These are phyloP conservation scores for Andinoacara biseriatus DNA, from an alignment of 2,113 vertebrate genomes.

Conservation along the genomic window DNA sequence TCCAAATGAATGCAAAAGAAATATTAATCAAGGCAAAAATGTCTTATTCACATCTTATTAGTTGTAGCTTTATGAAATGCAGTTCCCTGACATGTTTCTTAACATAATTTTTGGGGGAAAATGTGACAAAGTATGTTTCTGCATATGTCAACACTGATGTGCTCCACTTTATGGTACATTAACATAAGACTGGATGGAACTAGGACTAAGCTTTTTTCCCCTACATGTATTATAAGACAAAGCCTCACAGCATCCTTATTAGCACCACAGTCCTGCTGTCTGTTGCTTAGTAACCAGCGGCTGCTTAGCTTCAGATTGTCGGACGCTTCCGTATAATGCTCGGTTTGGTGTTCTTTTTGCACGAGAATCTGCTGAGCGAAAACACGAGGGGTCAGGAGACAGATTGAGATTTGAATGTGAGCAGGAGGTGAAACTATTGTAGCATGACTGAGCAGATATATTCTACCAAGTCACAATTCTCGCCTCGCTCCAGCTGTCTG, in stretches of 20 bases:
- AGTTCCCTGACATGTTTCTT: not conserved
- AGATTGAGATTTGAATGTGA: conserved; percentile 11
- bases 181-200: not conserved
- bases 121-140: not conserved
- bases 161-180: not conserved
- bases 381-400: conserved; percentile 12
- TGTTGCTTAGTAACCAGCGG: conserved; percentile 63
- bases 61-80: not conserved
- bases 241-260: conserved; percentile 29
- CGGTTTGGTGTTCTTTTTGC: conserved; percentile 21
- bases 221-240: conserved; percentile 31
- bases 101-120: accelerated
- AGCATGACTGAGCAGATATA: conserved; percentile 36
- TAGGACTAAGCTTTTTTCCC: not conserved
- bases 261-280: conserved; percentile 21
- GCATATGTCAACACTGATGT: not conserved
- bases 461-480: conserved; percentile 46
- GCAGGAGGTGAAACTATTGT: conserved; percentile 24
- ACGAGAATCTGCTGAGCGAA: not conserved
- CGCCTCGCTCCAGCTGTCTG: conserved; percentile 4
- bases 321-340: conserved; percentile 36
- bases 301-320: conserved; percentile 19
- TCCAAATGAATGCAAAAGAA: not conserved
- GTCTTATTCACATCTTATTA: not conserved
- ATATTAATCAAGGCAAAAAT: not conserved